Base-by-base conservation (phyloP, 1,140 invertebrate species). In the Lerema accius region DNA sequence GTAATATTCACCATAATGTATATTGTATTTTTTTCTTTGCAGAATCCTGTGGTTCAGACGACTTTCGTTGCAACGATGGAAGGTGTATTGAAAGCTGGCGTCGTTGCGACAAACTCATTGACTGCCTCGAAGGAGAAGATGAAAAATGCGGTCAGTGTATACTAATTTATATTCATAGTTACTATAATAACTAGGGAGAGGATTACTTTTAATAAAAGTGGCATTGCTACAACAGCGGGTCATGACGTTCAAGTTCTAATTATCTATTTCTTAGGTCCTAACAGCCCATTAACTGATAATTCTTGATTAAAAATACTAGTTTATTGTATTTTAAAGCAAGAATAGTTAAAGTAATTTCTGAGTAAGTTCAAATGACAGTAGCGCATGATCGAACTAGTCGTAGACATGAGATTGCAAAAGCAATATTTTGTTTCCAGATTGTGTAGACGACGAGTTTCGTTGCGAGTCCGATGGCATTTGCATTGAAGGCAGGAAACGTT, bases 111-210 rank as follows among this genome's bases (percentile, higher is more conserved):
- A 89, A 92, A 50, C 84, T 92, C 58, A 71, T 82, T 35, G 95
- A 97, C 85, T 97, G 96, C 89, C 78, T 86, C 7, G 93, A 94
- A 84, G 92, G 91, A 48, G 95, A 94, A 82, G 96, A 97, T 82
- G 96, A 97, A 92, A 76, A 89, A 58, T 95, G 94, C 78, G 80
- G 92, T 87, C 69, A 76, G 78, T 76, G 17, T 19, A 48, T 11
- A 26, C 3, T 37, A n/a, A n/a, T n/a, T n/a, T n/a, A n/a, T n/a
- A n/a, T n/a, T n/a, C n/a, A n/a, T n/a, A n/a, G n/a, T n/a, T n/a
- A n/a, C n/a, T n/a, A n/a, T n/a, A n/a, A n/a, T n/a, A n/a, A n/a
- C n/a, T n/a, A n/a, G n/a, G n/a, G n/a, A n/a, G n/a, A n/a, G n/a
- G n/a, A n/a, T n/a, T n/a, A n/a, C n/a, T n/a, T n/a, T n/a, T n/a